Conservation (phyloP, 1,140 invertebrate species). For the Trachymyrmex cornetzi region DNA sequence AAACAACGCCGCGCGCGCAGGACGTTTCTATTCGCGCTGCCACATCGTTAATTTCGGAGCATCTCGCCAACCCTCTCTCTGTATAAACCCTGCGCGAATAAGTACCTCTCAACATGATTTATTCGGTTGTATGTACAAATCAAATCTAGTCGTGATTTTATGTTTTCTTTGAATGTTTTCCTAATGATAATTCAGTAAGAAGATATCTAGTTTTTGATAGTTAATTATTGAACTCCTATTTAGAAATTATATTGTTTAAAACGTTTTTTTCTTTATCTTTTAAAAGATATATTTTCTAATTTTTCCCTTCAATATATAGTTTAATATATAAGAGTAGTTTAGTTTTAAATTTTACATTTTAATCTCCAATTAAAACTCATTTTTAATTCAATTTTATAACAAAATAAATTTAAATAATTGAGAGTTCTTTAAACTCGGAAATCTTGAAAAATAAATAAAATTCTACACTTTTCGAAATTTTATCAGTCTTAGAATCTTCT, state of each 20-base stretch:
- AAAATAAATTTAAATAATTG: neutral
- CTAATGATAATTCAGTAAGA: neutral
- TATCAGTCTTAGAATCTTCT: neutral
- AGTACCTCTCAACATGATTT: conserved; percentile 36
- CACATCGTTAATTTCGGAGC: conserved; percentile 51
- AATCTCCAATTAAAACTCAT: neutral
- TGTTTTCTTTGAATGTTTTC: neutral
- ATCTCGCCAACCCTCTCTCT: conserved; percentile 29
- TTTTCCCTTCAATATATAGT: no score
- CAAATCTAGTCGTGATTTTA: neutral
- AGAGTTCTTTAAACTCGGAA: neutral
- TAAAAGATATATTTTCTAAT: neutral
- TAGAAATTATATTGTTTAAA: neutral
- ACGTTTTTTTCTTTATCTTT: neutral
- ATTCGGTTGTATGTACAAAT: neutral
- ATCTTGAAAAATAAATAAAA: neutral
- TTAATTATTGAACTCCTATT: neutral
- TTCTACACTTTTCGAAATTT: neutral
- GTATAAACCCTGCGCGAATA: conserved; percentile 28
- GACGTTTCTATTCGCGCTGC: conserved; percentile 46
- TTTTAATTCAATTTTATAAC: neutral
- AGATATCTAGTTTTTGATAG: neutral
- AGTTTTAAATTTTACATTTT: neutral
- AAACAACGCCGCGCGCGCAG: conserved; percentile 39
- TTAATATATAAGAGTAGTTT: neutral